Conservation (phyloP, 2,888 invertebrate species). For the Lathronympha strigana region DNA sequence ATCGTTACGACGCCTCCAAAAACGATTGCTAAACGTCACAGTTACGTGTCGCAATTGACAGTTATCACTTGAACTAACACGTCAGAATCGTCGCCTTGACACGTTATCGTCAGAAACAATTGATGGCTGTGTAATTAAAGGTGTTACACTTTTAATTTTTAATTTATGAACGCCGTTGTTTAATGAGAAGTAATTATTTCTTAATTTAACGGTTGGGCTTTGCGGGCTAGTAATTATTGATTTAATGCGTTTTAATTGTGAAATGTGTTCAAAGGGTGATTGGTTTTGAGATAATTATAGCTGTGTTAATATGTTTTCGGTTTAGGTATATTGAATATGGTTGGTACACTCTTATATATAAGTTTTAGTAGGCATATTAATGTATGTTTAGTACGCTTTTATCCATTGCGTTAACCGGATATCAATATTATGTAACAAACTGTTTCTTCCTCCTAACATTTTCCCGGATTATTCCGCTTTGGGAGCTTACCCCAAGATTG, state of each 20-base stretch:
- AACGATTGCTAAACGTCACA: conserved; percentile 19
- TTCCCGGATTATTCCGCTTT: no score
- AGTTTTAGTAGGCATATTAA: no score
- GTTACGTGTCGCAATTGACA: conserved; percentile 10
- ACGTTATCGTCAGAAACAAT: conserved; percentile 44
- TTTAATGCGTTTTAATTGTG: conserved; percentile 30
- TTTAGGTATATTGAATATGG: not conserved
- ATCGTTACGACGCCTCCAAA: conserved; percentile 2
- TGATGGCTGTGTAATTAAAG: conserved; percentile 46
- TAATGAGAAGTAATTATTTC: conserved; percentile 40
- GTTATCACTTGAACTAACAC: conserved; percentile 1
- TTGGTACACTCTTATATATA: not conserved
- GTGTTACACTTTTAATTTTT: conserved; percentile 48
- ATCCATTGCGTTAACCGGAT: no score
- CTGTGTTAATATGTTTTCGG: not conserved
- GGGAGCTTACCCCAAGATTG: no score
- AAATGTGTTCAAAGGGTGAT: conserved; percentile 27
- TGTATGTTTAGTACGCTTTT: no score
- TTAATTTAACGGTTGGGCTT: conserved; percentile 26
- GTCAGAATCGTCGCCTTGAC: conserved; percentile 44
- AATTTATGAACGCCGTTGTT: conserved; percentile 25
- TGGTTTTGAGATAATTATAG: conserved; percentile 10
- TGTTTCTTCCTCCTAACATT: no score
- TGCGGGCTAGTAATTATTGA: conserved; percentile 37
- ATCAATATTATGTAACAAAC: no score